Evolutionary conservation across 2,888 invertebrate species (phyloP), one percentile per base, ranked within the genome.

Genomic region (Metellina segmentata): DNA sequence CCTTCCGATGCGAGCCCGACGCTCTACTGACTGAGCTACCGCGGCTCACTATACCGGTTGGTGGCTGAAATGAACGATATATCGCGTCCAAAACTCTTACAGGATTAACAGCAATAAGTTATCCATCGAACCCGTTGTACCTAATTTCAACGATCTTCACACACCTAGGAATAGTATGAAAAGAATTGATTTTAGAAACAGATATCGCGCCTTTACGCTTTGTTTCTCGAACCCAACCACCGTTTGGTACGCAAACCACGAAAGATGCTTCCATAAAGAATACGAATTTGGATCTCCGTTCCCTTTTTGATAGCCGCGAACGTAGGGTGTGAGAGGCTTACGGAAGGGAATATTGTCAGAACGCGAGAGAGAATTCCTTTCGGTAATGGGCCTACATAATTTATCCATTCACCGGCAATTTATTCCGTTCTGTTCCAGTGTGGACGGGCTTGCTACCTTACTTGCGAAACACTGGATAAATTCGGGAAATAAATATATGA

Each of bases 381-480:
- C 79, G 61, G 79, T 79, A 79, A 79, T 79, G 79, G 79, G 20
- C 19, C 52, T 79, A 79, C 79, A 79, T 79, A 53, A 79, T 79
- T 79, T 79, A 61, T 61, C 79, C 79, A 61, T 79, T 79, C 53
- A 61, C 9, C 16, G 13, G 61, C 61, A 61, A 61, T 61, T 61
- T 61, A 61, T 61, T 61, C 61, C 11, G 0, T 61, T 61, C 61
- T 11, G 61, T 16, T 7, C 61, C 16, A 16, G 61, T 16, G 16
- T 7, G 61, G 61, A 16, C 61, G 16, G 61, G 61, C 61, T 61
- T 61, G 61, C 61, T 9, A 61, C 16, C 61, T 61, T 61, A 61
- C 61, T 16, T 61, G 11, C 8, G 61, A 16, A 5, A 61, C 5
- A 11, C 13, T 61, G 61, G 61, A 16, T 61, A 61, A 61, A 61